phyloP scores from a whole-genome alignment of 1,140 invertebrate genomes.

The Coptotermes formosanus region DNA sequence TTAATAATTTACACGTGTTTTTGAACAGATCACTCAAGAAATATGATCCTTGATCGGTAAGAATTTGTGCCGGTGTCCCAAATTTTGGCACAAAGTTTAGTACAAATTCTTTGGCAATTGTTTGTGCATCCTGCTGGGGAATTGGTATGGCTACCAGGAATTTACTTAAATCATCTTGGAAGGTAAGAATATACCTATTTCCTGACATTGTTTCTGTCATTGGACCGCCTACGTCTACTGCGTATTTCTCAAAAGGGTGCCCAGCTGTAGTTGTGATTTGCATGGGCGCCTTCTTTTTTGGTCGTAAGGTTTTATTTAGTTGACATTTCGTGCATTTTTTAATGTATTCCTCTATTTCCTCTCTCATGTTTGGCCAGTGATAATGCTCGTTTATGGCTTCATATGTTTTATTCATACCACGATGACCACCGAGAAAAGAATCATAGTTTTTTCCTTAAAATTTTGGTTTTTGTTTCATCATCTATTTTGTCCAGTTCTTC shows the following conservation, averaged over 20 bases:
- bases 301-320: background rate
- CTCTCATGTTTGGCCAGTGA: background rate
- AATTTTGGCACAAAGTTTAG: background rate
- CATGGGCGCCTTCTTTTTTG: background rate
- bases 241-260: constrained; percentile 5
- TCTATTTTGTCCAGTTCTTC: background rate
- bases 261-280: constrained; percentile 1
- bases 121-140: constrained; percentile 26
- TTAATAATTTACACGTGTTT: background rate
- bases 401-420: too few species aligned
- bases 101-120: constrained; percentile 9
- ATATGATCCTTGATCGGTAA: too few species aligned
- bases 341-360: background rate
- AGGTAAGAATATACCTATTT: too few species aligned
- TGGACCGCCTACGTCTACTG: constrained; percentile 34
- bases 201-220: constrained; percentile 30
- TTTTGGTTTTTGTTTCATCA: too few species aligned
- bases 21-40: too few species aligned
- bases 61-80: too few species aligned
- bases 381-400: too few species aligned
- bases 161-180: constrained; percentile 32
- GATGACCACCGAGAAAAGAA: too few species aligned
- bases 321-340: background rate
- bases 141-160: constrained; percentile 31
- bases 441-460: too few species aligned